A percentile compares a stretch with the other conserved stretches of the same genome.
Conservation (phyloP, 2,113 vertebrate species). For the Apteryx owenii region DNA sequence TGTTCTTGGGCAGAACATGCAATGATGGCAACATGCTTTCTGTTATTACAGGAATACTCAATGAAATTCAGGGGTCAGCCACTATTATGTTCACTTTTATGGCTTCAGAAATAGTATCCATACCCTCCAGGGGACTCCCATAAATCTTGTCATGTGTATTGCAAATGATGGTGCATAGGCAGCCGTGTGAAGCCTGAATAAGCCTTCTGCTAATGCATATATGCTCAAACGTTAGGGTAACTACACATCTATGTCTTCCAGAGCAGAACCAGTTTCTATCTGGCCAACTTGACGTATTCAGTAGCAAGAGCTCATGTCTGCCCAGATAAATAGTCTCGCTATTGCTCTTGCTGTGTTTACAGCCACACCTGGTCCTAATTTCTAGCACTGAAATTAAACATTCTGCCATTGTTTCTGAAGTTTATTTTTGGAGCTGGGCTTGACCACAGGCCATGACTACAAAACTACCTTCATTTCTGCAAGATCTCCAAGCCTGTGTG, state of each 20-base stretch:
- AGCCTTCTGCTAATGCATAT: not conserved
- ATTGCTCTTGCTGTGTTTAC: not conserved
- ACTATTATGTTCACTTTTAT: too few relatives aligned
- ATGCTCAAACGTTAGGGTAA: not conserved
- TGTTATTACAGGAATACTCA: too few relatives aligned
- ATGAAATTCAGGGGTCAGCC: too few relatives aligned
- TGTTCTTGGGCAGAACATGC: too few relatives aligned
- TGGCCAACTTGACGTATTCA: not conserved
- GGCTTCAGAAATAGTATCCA: too few relatives aligned
- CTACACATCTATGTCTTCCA: not conserved
- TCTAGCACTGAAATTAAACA: not conserved
- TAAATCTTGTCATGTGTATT: not conserved
- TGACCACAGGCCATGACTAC: too few relatives aligned
- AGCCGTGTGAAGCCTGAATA: accelerated
- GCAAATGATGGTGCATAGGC: not conserved
- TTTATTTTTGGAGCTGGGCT: not conserved
- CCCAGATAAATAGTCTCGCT: not conserved
- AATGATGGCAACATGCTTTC: too few relatives aligned
- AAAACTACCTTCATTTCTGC: not conserved
- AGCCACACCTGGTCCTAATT: not conserved
- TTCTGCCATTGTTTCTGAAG: not conserved
- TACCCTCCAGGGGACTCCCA: not conserved
- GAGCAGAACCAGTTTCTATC: not conserved
- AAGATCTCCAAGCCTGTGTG: not conserved
- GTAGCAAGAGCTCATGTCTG: not conserved